phyloP scores from a whole-genome alignment of 2,797 vertebrate genomes.

The Lithobates pipiens region DNA sequence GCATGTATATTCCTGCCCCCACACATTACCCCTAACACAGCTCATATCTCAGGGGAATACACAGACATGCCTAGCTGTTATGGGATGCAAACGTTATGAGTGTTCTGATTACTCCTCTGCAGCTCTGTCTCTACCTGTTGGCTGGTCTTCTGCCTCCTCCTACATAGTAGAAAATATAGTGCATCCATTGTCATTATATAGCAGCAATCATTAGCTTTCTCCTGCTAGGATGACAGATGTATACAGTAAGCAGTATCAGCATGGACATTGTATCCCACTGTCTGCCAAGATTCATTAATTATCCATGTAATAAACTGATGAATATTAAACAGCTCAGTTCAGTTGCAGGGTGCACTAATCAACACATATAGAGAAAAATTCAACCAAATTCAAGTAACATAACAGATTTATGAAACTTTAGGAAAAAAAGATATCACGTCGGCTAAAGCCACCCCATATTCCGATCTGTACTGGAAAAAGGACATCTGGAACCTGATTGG shows the following conservation, averaged over 20 bases:
- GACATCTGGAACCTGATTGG: too few relatives aligned
- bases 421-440: too few relatives aligned
- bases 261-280: constrained; percentile 1
- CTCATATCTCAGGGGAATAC: too few relatives aligned
- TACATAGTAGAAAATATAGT: background rate
- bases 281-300: constrained; percentile 45
- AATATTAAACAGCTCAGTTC: constrained; percentile 31
- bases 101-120: constrained; percentile 4
- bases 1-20: too few relatives aligned
- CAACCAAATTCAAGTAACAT: background rate
- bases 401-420: too few relatives aligned
- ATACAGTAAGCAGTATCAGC: background rate
- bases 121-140: background rate
- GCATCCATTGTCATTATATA: background rate
- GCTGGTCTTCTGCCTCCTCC: too few relatives aligned
- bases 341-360: background rate
- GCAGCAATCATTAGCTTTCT: background rate
- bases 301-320: constrained; percentile 34
- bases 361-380: constrained; percentile 1
- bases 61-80: too few relatives aligned
- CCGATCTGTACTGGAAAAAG: too few relatives aligned
- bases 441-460: too few relatives aligned
- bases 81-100: background rate
- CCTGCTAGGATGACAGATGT: constrained; percentile 21
- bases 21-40: too few relatives aligned